Conservation (phyloP, 2,113 vertebrate genomes). For the Fukomys damarensis region DNA sequence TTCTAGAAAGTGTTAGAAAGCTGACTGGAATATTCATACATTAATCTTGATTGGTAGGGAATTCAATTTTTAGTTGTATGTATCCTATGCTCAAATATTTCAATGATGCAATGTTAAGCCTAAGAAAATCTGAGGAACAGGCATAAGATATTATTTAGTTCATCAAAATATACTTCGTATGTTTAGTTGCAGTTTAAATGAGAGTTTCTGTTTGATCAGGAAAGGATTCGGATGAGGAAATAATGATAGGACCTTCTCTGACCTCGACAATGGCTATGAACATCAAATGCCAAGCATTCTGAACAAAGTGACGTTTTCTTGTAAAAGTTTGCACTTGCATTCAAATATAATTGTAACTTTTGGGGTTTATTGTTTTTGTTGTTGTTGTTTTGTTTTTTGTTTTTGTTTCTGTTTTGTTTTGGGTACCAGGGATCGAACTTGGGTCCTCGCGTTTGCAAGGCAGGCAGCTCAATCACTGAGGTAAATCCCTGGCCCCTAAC, state of each 20-base stretch:
- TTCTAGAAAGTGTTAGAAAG: background rate
- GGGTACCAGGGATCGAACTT: too few relatives aligned
- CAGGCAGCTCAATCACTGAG: too few relatives aligned
- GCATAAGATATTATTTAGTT: background rate
- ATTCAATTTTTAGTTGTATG: background rate
- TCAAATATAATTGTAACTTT: slow-evolving; percentile 40
- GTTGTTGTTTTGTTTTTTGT: too few relatives aligned
- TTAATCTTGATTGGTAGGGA: background rate
- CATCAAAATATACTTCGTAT: background rate
- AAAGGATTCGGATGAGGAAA: background rate
- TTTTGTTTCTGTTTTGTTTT: too few relatives aligned
- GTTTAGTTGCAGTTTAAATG: background rate
- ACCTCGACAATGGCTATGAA: background rate
- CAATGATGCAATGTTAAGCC: background rate
- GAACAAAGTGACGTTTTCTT: slow-evolving; percentile 17
- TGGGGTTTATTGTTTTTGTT: too few relatives aligned
- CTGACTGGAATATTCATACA: background rate
- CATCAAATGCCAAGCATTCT: slow-evolving; percentile 1
- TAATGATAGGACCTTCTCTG: background rate
- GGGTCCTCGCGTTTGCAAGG: too few relatives aligned
- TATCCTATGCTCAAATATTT: background rate
- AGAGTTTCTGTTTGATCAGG: background rate
- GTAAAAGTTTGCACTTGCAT: background rate
- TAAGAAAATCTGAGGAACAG: slow-evolving; percentile 13
- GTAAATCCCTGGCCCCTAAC: too few relatives aligned